Percentiles rank a stretch among this genome's conserved stretches.
These are phyloP conservation scores for Falco punctatus DNA, from an alignment of 2,113 vertebrate species.

Conservation along the genomic window DNA sequence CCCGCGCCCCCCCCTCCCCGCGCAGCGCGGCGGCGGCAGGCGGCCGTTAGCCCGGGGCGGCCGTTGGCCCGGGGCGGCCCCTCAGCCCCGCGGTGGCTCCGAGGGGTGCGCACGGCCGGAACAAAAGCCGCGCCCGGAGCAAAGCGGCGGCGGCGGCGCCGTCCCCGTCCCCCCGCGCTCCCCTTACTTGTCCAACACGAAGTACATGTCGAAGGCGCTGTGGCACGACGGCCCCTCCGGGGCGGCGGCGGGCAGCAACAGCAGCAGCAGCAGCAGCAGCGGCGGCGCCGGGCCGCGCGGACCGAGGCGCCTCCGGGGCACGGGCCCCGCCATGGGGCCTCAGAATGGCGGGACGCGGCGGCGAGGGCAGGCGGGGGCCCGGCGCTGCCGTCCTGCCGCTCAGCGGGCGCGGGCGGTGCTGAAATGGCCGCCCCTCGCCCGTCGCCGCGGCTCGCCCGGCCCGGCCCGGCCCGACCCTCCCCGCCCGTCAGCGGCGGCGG, in stretches of 20 bases:
- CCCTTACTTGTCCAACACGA: constrained; percentile 91
- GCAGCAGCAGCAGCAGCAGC: constrained; percentile 25
- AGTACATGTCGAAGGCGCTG: constrained; percentile 90
- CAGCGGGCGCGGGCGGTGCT: neutral
- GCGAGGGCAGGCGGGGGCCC: neutral
- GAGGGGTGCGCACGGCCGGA: too few relatives aligned
- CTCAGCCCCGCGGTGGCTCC: too few relatives aligned
- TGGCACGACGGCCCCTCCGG: constrained; percentile 81
- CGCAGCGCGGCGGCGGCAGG: too few relatives aligned
- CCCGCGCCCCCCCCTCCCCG: too few relatives aligned
- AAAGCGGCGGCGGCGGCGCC: neutral
- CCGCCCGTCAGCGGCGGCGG: neutral
- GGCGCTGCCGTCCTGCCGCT: neutral
- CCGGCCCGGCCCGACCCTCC: neutral
- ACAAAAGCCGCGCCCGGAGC: too few relatives aligned
- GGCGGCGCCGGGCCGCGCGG: too few relatives aligned
- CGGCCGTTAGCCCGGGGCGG: neutral
- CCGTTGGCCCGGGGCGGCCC: too few relatives aligned
- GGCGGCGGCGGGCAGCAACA: neutral
- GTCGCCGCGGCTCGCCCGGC: neutral
- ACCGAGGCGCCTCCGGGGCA: neutral
- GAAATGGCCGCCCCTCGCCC: neutral
- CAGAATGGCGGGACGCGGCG: neutral
- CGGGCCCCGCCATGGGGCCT: neutral
- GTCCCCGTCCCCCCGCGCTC: neutral